Evolutionary conservation across 2,797 vertebrate species (phyloP).

Genomic region (Oryzias sinensis): DNA sequence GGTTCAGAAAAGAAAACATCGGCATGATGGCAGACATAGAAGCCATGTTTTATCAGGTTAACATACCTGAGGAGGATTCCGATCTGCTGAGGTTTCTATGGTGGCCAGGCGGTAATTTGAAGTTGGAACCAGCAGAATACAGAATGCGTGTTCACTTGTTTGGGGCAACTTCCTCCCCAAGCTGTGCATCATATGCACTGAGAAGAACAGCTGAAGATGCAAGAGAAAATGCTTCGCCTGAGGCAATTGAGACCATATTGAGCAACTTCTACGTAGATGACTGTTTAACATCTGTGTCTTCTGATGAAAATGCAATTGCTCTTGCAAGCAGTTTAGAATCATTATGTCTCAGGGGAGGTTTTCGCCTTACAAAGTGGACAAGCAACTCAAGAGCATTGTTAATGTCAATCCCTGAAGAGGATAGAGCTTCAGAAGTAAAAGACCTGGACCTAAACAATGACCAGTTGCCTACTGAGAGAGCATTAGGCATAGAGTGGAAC

Average conservation of each 20-base stretch:
- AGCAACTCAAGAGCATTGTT: background rate
- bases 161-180: no score
- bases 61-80: background rate
- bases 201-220: no score
- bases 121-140: background rate
- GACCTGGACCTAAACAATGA: background rate
- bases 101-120: background rate
- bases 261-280: background rate
- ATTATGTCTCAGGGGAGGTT: no score
- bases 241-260: no score
- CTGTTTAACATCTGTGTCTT: background rate
- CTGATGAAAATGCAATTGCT: no score
- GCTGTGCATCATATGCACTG: no score
- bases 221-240: no score
- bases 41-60: background rate
- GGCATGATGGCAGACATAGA: background rate
- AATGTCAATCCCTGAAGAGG: background rate
- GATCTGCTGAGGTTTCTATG: background rate
- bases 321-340: no score
- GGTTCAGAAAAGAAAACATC: background rate
- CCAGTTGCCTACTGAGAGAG: background rate
- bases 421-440: background rate
- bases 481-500: background rate
- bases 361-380: no score
- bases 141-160: no score